phyloP scores from a whole-genome alignment of 2,888 invertebrate species.

The Campoplex capitator region DNA sequence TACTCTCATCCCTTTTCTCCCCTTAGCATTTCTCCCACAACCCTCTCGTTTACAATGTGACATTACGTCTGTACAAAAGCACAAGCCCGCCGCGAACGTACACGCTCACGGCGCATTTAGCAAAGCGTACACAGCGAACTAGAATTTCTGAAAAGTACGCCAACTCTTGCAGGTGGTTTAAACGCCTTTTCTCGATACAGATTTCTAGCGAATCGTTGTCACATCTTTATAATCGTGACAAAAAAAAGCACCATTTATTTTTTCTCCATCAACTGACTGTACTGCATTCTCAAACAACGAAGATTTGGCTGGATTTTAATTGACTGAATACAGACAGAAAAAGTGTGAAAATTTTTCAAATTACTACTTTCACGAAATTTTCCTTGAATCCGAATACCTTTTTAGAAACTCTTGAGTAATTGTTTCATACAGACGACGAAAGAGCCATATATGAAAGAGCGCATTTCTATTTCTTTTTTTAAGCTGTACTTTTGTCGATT shows the following conservation, averaged over 20 bases:
- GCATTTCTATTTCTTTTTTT: background rate
- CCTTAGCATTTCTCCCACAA: constrained; percentile 8
- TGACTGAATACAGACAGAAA: background rate
- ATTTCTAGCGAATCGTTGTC: constrained; percentile 37
- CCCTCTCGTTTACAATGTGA: constrained; percentile 36
- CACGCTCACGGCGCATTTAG: background rate
- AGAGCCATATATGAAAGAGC: background rate
- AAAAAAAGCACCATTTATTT: no score
- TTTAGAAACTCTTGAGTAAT: background rate
- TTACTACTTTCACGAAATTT: background rate
- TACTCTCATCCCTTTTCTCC: background rate
- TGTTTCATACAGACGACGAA: background rate
- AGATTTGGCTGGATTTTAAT: background rate
- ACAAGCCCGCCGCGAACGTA: constrained; percentile 4
- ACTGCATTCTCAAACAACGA: no score
- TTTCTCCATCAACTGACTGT: no score
- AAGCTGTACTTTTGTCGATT: constrained; percentile 19
- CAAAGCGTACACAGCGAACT: constrained; percentile 23
- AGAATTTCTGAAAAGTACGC: constrained; percentile 6
- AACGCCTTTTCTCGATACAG: constrained; percentile 35
- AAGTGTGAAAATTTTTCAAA: background rate
- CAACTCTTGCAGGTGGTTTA: constrained; percentile 16
- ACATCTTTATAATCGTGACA: background rate
- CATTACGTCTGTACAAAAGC: constrained; percentile 33
- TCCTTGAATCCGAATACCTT: background rate